Base-by-base conservation (phyloP, 2,113 vertebrate species). In the Brachirus orientalis region DNA sequence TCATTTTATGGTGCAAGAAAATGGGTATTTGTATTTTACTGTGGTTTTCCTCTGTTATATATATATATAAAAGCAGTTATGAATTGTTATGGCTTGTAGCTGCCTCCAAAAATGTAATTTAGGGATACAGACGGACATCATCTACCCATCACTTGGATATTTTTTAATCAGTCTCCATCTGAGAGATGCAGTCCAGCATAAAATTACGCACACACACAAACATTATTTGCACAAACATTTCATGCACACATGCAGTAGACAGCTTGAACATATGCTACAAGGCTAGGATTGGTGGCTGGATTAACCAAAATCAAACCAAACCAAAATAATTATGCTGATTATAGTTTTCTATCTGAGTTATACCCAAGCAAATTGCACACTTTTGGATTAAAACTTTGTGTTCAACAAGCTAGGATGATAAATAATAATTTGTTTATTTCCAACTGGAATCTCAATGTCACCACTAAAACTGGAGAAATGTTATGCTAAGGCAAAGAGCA, bases 311-410 rank as follows among this genome's bases (percentile, higher is more conserved):
- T n/a, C n/a, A n/a, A n/a, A n/a, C n/a, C n/a, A 68, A 48, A 75
- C 81, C 81, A 89, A 69, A 79, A 89, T 88, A 89, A 86, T 86
- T 84, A 87, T 83, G 86, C 72, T 81, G 81, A 87, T 89, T 80
- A 88, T 20, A 63, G 71, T 71, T 58, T 60, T 82, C 69, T 55
- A 43, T 52, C 80, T 82, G 82, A 88, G 82, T 77, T 79, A 60
- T 6, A 65, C 85, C 82, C 84, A 86, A 83, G 79, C 78, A 81
- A 72, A 74, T 82, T 73, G 75, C 58, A 70, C 71, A 72, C 79
- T 45, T 65, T 53, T 19, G 58, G 85, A 86, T 88, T 84, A 88
- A 85, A 89, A 85, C 66, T 80, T 84, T 71, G 22, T 54, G 56
- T 75, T 77, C 68, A 40, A 64, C 58, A 80, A 51, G 47, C 43